Base-by-base conservation (phyloP, 2,888 invertebrate species). In the Pristionchus mayeri region DNA sequence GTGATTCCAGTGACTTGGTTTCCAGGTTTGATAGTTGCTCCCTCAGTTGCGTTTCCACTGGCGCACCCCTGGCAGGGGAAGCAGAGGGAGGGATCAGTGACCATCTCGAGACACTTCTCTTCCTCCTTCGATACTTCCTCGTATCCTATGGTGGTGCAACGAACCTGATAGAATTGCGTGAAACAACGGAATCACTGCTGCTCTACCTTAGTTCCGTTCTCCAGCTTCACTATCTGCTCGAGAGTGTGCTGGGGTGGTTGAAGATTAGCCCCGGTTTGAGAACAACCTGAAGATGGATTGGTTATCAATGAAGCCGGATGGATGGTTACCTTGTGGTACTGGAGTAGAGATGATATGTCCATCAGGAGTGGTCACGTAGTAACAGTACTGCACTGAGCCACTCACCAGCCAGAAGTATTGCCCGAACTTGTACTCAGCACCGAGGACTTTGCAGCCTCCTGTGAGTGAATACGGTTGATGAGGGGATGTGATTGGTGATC, bases 331-430 rank as follows among this genome's bases (percentile, higher is more conserved):
- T 7, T 30, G 16, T 7, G 76, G 76, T 1, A 34, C 7, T n/a
- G 76, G 76, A 40, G 48, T 52, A 9, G 76, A 50, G 48, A 78
- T 50, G 27, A 78, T 50, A 21, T 78, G 30, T 50, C 76, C 76
- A 21, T 78, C 76, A n/a, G 48, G 50, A 3, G 76, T 78, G 18
- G 48, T 30, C 4, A 50, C 50, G 50, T 52, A 78, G 27, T 48
- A 78, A 21, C 76, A 78, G 21, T 48, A 78, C 24, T 50, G 48
- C 18, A 78, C 76, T 13, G 76, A 50, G 27, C 76, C 76, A 7
- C 50, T 24, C 0, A 50, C 24, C 1, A 78, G 16, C 50, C 50
- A 78, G 76, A 50, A 78, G 30, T 78, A 50, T 2, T 50, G 13
- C 3, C 76, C 76, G 50, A 16, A 78, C 27, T 78, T 78, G 76